A percentile compares a stretch with the other conserved stretches of the same genome.
Evolutionary conservation across 2,888 invertebrate species (phyloP).

Genomic region (Cantharis lateralis): DNA sequence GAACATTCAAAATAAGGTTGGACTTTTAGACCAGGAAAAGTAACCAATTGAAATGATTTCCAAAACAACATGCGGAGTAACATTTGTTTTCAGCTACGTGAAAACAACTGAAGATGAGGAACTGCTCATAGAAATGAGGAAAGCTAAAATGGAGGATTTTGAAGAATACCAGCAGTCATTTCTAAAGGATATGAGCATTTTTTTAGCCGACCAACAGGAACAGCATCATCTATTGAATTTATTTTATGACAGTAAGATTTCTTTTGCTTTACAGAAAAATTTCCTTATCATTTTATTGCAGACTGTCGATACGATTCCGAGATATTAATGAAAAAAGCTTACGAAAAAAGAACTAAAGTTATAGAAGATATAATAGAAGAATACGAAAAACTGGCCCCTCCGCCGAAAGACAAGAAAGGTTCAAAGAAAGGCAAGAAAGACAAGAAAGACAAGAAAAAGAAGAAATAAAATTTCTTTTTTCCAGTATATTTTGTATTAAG

Average conservation of each 20-base stretch:
- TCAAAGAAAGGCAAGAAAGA: not conserved
- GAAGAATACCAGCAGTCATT: conserved; percentile 6
- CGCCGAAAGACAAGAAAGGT: not conserved
- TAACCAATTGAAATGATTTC: not conserved
- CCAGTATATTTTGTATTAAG: too few relatives aligned
- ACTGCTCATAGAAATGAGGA: not conserved
- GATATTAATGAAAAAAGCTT: conserved; percentile 10
- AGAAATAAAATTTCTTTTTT: too few relatives aligned
- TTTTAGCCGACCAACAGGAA: conserved; percentile 16
- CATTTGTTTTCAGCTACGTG: not conserved
- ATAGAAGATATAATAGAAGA: conserved; percentile 14
- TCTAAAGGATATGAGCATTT: conserved; percentile 15
- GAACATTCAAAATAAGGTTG: not conserved
- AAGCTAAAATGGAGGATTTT: conserved; percentile 8
- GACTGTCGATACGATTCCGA: conserved; percentile 12
- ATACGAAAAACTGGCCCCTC: not conserved
- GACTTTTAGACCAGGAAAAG: not conserved
- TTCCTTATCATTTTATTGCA: not conserved
- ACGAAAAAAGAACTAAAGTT: conserved; percentile 1
- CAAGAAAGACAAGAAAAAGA: not conserved
- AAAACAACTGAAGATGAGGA: conserved; percentile 12
- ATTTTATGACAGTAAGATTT: conserved; percentile 16
- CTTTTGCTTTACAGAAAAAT: not conserved
- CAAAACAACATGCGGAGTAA: not conserved
- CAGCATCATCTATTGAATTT: conserved; percentile 4